Conservation (phyloP, 1,140 invertebrate genomes). For the Orius insidiosus region DNA sequence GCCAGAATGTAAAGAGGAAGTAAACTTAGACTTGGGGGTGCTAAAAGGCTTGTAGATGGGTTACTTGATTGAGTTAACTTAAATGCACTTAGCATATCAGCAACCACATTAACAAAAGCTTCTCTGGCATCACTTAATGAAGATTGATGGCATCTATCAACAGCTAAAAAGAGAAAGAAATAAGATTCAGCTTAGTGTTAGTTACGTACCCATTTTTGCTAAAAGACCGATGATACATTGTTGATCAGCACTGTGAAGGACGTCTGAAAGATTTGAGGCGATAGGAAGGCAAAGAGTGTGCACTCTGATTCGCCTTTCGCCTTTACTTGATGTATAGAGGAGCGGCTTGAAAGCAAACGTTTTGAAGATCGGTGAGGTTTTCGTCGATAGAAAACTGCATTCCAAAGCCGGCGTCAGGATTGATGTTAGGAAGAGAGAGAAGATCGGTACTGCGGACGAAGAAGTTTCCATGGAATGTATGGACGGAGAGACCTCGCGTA, state of each 20-base stretch:
- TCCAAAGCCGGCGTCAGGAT: slow-evolving; percentile 93
- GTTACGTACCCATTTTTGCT: slow-evolving; percentile 95
- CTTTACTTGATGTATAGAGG: slow-evolving; percentile 95
- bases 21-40: slow-evolving; percentile 55
- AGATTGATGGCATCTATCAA: slow-evolving; percentile 73
- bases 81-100: slow-evolving; percentile 78
- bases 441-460: slow-evolving; percentile 97
- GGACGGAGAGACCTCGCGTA: slow-evolving; percentile 79
- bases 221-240: slow-evolving; percentile 84
- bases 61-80: slow-evolving; percentile 45
- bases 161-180: no score
- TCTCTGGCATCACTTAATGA: slow-evolving; percentile 85
- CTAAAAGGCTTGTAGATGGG: slow-evolving; percentile 42
- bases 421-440: slow-evolving; percentile 89
- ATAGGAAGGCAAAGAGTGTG: slow-evolving; percentile 93
- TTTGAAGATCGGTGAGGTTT: slow-evolving; percentile 65
- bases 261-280: slow-evolving; percentile 60
- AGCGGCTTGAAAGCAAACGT: slow-evolving; percentile 97
- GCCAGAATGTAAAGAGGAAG: slow-evolving; percentile 81
- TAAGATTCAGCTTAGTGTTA: no score
- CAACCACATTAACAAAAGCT: slow-evolving; percentile 85
- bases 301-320: slow-evolving; percentile 90
- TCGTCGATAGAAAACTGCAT: slow-evolving; percentile 96
- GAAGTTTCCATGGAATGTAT: slow-evolving; percentile 98
- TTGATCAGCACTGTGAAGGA: slow-evolving; percentile 85